A percentile compares a stretch with the other conserved stretches of the same genome.
Evolutionary conservation across 1,140 invertebrate genomes (phyloP).

Genomic region (Micrasema minimum): DNA sequence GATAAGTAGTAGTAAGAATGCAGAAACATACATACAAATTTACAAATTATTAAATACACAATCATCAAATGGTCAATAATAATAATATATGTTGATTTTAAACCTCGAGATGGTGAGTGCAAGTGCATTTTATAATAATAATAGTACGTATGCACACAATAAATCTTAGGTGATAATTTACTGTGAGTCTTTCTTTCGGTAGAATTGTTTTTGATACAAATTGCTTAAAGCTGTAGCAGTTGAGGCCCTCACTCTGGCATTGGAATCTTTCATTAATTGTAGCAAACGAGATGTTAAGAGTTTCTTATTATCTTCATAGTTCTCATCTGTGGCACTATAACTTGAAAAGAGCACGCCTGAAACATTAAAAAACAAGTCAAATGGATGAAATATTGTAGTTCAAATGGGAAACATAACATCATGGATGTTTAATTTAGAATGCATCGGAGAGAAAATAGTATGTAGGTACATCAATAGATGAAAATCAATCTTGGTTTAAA

Average conservation of each 20-base stretch:
- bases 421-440: background rate
- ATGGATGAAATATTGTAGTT: no score
- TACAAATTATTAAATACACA: no score
- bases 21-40: no score
- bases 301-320: slow-evolving; percentile 58
- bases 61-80: no score
- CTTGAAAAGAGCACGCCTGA: slow-evolving; percentile 61
- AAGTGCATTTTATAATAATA: no score
- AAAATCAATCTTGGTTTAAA: background rate
- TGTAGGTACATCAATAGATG: background rate
- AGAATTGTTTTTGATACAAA: slow-evolving; percentile 56
- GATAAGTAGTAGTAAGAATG: no score
- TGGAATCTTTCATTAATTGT: slow-evolving; percentile 70
- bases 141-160: no score
- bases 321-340: slow-evolving; percentile 55
- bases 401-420: background rate
- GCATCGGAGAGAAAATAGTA: background rate
- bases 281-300: slow-evolving; percentile 63
- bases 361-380: slow-evolving; percentile 18
- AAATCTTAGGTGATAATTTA: no score
- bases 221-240: slow-evolving; percentile 69
- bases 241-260: slow-evolving; percentile 68
- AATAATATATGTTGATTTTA: no score
- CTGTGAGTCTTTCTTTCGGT: background rate
- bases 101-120: no score